Base-by-base conservation (phyloP, 2,888 invertebrate species). In the Ophraella communa region DNA sequence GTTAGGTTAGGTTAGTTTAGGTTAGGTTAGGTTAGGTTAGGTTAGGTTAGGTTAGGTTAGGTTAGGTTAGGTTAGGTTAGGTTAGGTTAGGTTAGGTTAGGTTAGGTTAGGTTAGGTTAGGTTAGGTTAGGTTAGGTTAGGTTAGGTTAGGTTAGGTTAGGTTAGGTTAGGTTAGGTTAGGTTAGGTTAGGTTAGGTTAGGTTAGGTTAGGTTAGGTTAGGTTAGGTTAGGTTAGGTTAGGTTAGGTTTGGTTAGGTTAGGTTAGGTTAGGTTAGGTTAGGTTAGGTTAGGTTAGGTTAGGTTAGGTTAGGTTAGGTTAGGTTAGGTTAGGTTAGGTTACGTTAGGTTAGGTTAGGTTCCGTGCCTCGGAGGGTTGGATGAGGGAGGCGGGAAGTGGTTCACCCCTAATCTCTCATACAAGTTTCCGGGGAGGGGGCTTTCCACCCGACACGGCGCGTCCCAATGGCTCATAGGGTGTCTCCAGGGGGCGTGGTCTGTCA, bases 291-390 rank as follows among this genome's bases (percentile, higher is more conserved):
- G 69, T 60, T 65, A 62, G 59, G 68, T 67, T 65, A 65, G 69
- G 67, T 67, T 65, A 65, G 65, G 69, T 67, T 69, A 65, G 69
- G 69, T 67, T 65, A 63, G 69, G 60, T 51, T 67, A 67, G 67
- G 67, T 67, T 65, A 59, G 69, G 69, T 68, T 66, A 66, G 70
- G 68, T 64, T 27, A 27, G 27, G 27, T 27, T 27, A 27, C 5
- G 27, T 27, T 27, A 27, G 27, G n/a, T n/a, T n/a, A n/a, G n/a
- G n/a, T n/a, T n/a, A n/a, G n/a, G n/a, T n/a, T n/a, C n/a, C n/a
- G n/a, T n/a, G n/a, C n/a, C n/a, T n/a, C n/a, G n/a, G n/a, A n/a
- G n/a, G n/a, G n/a, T n/a, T n/a, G n/a, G n/a, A n/a, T n/a, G n/a
- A n/a, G n/a, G n/a, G n/a, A n/a, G n/a, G n/a, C n/a, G n/a, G n/a